Base-by-base conservation (phyloP, 1,140 invertebrate species). In the Parapsyche elsis region DNA sequence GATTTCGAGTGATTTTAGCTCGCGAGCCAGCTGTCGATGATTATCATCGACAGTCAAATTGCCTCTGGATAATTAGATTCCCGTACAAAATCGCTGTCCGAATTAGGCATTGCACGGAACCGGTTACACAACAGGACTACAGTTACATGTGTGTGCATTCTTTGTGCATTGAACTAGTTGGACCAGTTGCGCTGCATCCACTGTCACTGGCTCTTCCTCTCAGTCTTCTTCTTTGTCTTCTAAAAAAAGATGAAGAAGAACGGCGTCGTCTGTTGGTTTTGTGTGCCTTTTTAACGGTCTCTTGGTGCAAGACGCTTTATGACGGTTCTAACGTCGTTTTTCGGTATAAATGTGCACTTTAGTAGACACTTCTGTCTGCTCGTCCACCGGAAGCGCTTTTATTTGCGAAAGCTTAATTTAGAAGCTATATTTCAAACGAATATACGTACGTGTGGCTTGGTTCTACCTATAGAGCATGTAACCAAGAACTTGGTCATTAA, bases 51-150 rank as follows among this genome's bases (percentile, higher is more conserved):
- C 30, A 38, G 30, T 10, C 10, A 57, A 21, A 57, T 16, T 57
- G 53, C 19, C 10, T 10, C 1, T 1, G 53, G 19, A 57, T 57
- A 57, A 57, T 57, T 57, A 10, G 14, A 57, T 57, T 21, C 19
- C 14, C 53, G 19, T 57, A 57, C 10, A 16, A 4, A 10, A 16
- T 21, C 19, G 53, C 1, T 1, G 53, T 57, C 14, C 53, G 19
- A 16, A 21, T 57, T n/a, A 57, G 19, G 53, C 5, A 16, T 57
- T 21, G 53, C 1, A 57, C 30, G 7, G 30, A 1, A 67, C 64
- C 24, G 16, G 16, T 74, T 49, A 16, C 67, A 49, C 46, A 74
- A 74, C 71, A 74, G 71, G 71, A 74, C 44, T 71, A 30, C 71
- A n/a, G 24, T 23, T 46, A 23, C 10, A 49, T 9, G 46, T 21